These are phyloP conservation scores for Crepidodera aurea DNA, from an alignment of 2,888 invertebrate species.

Conservation along the genomic window DNA sequence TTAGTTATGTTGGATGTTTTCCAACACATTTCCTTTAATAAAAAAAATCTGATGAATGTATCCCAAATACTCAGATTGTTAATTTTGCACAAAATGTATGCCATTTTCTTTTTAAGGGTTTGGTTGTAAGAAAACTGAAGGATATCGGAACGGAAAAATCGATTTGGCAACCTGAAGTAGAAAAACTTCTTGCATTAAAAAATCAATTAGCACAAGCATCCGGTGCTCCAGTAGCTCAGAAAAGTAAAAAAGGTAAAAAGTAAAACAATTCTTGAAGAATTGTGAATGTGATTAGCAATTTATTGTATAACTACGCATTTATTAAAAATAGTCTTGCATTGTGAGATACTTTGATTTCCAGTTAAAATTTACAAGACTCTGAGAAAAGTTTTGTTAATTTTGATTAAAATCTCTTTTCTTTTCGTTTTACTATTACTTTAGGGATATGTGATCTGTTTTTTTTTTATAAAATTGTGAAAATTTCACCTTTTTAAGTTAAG, in stretches of 20 bases:
- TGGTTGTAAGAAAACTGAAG: slow-evolving; percentile 79
- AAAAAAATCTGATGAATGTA: too few species aligned
- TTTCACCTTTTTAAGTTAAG: too few species aligned
- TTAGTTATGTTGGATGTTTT: too few species aligned
- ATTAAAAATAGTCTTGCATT: neutral
- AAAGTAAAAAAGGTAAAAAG: slow-evolving; percentile 55
- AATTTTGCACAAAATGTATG: too few species aligned
- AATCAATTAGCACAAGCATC: slow-evolving; percentile 66
- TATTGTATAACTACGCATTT: slow-evolving; percentile 7
- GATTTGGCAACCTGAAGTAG: slow-evolving; percentile 81
- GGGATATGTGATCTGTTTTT: too few species aligned
- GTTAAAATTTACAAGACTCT: too few species aligned
- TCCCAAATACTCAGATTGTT: too few species aligned
- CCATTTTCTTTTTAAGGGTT: slow-evolving; percentile 71
- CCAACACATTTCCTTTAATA: too few species aligned
- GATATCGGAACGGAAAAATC: slow-evolving; percentile 77
- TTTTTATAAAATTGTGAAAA: too few species aligned
- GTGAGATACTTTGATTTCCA: neutral
- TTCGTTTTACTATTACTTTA: too few species aligned
- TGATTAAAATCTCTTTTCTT: too few species aligned
- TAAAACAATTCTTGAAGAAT: neutral
- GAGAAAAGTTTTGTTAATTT: too few species aligned
- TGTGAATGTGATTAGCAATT: slow-evolving; percentile 1
- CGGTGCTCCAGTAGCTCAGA: slow-evolving; percentile 48
- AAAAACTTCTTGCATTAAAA: slow-evolving; percentile 77